Percentiles rank a stretch among this genome's conserved stretches.
Evolutionary conservation across 2,113 vertebrate species (phyloP).

Genomic region (Atherinomorus stipes): DNA sequence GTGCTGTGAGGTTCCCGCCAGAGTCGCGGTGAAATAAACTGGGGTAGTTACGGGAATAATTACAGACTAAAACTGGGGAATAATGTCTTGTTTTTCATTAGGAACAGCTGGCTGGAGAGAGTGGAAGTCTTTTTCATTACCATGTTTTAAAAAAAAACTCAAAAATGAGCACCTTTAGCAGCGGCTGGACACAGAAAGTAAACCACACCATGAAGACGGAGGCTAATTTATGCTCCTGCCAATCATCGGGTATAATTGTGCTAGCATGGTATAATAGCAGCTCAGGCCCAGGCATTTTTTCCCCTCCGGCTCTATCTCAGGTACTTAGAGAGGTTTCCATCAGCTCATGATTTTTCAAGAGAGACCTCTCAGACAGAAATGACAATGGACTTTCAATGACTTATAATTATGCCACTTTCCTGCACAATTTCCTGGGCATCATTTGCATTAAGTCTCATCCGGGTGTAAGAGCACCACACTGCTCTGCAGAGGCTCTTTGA

Average conservation of each 20-base stretch:
- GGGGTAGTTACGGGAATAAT: constrained; percentile 61
- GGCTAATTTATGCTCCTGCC: constrained; percentile 71
- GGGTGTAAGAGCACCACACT: constrained; percentile 39
- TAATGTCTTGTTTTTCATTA: constrained; percentile 52
- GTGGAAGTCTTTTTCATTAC: not conserved
- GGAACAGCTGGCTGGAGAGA: constrained; percentile 51
- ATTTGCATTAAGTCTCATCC: constrained; percentile 68
- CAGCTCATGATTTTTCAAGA: constrained; percentile 76
- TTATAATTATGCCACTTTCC: constrained; percentile 74
- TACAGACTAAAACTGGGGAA: constrained; percentile 48
- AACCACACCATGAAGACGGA: constrained; percentile 48
- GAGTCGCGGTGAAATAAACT: constrained; percentile 57
- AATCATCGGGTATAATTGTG: constrained; percentile 75
- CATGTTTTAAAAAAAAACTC: not conserved
- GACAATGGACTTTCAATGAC: constrained; percentile 74
- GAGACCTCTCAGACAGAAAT: constrained; percentile 76
- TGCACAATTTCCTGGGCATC: constrained; percentile 62
- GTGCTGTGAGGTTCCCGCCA: constrained; percentile 53
- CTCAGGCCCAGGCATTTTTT: constrained; percentile 42
- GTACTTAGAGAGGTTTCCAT: constrained; percentile 70
- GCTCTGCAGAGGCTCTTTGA: constrained; percentile 49
- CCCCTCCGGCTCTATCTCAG: constrained; percentile 69
- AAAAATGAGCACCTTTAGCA: constrained; percentile 43
- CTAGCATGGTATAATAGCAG: constrained; percentile 59
- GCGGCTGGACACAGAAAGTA: constrained; percentile 45